A percentile compares a stretch with the other conserved stretches of the same genome.
Conservation (phyloP, 2,797 vertebrate genomes). For the Aphelocoma californica region DNA sequence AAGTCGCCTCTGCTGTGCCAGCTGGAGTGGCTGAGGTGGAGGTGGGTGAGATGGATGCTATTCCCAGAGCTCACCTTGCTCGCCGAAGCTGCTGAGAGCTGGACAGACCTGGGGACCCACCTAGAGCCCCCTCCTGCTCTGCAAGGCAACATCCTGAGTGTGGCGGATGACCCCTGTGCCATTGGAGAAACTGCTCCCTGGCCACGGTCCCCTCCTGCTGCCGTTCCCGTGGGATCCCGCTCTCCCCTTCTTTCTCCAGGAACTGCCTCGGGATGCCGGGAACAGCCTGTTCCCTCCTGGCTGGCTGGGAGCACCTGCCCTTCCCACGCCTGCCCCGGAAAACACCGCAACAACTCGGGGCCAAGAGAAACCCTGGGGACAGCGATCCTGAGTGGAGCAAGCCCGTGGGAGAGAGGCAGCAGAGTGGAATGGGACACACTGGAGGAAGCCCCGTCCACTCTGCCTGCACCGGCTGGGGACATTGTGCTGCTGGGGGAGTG, state of each 20-base stretch:
- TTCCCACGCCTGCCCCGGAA: slow-evolving; percentile 49
- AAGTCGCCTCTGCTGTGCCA: background rate
- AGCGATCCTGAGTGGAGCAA: fast-evolving
- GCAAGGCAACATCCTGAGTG: fast-evolving
- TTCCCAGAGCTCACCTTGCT: background rate
- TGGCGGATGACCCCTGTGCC: fast-evolving
- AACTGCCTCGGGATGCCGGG: background rate
- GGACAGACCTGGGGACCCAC: background rate
- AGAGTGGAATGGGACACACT: fast-evolving
- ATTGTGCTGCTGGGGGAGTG: background rate
- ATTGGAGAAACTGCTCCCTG: background rate
- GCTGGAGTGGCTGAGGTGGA: background rate
- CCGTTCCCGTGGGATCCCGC: slow-evolving; percentile 37
- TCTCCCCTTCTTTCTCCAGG: slow-evolving; percentile 56
- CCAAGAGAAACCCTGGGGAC: background rate
- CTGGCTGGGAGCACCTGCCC: slow-evolving; percentile 12
- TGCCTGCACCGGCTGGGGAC: background rate
- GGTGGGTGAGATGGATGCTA: background rate
- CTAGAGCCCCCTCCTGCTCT: background rate
- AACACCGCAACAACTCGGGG: background rate
- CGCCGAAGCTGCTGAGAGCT: background rate
- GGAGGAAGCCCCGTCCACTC: background rate
- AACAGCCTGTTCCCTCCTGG: slow-evolving; percentile 61
- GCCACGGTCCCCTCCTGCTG: background rate
- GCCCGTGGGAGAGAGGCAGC: background rate